Percentiles rank a stretch among this genome's conserved stretches.
phyloP scores from a whole-genome alignment of 2,113 vertebrate species.

The Tyto alba region DNA sequence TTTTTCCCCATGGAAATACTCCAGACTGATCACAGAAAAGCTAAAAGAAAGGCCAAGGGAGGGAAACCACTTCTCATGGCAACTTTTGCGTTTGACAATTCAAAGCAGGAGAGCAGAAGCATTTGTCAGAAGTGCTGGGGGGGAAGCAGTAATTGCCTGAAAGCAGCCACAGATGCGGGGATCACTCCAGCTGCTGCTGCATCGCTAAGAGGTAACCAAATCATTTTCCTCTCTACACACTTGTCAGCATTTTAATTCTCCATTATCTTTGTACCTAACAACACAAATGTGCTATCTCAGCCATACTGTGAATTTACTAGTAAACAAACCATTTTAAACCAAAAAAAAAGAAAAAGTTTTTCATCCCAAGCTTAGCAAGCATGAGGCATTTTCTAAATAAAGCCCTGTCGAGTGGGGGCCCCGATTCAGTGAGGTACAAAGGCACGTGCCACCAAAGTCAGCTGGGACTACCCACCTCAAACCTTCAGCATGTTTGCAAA shows the following conservation, averaged over 20 bases:
- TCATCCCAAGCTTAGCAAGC: background rate
- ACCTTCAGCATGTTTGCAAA: background rate
- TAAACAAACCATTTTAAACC: constrained; percentile 23
- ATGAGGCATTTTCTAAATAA: background rate
- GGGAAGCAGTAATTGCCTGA: constrained; percentile 41
- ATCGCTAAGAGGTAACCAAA: constrained; percentile 28
- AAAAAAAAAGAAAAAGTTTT: background rate
- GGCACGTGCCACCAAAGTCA: background rate
- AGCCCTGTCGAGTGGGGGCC: background rate
- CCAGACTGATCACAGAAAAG: background rate
- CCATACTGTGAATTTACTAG: constrained; percentile 35
- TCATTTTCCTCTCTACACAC: constrained; percentile 17
- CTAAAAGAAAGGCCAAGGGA: background rate
- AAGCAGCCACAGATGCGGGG: constrained; percentile 27
- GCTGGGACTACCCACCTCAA: background rate
- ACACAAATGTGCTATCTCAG: constrained; percentile 39
- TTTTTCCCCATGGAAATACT: background rate
- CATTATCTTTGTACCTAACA: constrained; percentile 33
- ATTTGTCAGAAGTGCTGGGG: constrained; percentile 32
- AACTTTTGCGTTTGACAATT: constrained; percentile 12
- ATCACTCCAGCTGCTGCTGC: constrained; percentile 39
- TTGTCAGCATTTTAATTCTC: constrained; percentile 57
- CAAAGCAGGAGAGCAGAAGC: constrained; percentile 1
- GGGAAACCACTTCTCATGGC: background rate
- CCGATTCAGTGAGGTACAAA: background rate